These are phyloP conservation scores for Rafetus swinhoei DNA, from an alignment of 2,113 vertebrate genomes.

Conservation along the genomic window DNA sequence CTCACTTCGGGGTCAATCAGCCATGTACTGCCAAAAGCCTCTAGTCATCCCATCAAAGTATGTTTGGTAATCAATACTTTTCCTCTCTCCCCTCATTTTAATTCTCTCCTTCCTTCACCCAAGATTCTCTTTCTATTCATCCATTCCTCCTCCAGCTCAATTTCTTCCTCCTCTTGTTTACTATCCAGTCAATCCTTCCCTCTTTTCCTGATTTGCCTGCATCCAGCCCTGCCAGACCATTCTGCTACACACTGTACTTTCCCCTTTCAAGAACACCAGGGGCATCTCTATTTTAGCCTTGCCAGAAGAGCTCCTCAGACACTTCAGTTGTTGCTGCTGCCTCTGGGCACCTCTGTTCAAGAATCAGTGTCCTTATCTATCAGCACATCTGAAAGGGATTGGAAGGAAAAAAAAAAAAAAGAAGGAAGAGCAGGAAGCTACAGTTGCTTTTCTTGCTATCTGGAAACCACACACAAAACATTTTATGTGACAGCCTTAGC, in stretches of 20 bases:
- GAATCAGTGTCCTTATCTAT: background rate
- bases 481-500: background rate
- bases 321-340: background rate
- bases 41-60: background rate
- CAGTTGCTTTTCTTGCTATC: background rate
- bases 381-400: background rate
- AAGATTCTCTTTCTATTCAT: background rate
- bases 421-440: background rate
- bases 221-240: background rate
- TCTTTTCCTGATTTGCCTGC: background rate
- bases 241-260: background rate
- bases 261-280: conserved; percentile 9
- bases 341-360: background rate
- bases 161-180: background rate
- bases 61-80: background rate
- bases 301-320: background rate
- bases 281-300: background rate
- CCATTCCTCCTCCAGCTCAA: background rate
- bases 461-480: too few relatives aligned
- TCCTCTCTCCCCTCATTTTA: background rate
- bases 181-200: background rate
- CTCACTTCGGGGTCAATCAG: background rate
- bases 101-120: background rate
- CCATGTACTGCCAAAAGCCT: background rate
- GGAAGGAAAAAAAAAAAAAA: background rate